These are phyloP conservation scores for Diarsia mendica DNA, from an alignment of 2,888 invertebrate genomes.

Conservation along the genomic window DNA sequence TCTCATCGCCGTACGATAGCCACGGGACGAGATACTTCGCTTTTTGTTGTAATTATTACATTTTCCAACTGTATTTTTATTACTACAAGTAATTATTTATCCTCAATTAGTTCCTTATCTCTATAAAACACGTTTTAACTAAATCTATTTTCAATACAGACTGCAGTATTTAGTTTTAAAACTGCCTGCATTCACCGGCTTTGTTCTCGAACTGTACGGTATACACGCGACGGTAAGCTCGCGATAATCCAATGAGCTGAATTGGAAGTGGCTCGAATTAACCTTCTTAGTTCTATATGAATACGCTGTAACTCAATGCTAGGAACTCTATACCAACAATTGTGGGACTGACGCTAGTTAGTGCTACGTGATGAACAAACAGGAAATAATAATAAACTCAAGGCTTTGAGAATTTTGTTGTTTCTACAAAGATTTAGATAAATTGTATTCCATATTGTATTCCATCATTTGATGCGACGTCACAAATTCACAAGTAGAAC, in stretches of 20 bases:
- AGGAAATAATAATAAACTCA: conserved; percentile 36
- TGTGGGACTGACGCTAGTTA: conserved; percentile 46
- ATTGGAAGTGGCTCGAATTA: conserved; percentile 79
- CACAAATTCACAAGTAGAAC: background rate
- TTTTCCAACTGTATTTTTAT: conserved; percentile 26
- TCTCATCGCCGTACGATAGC: conserved; percentile 33
- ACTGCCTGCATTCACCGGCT: conserved; percentile 39
- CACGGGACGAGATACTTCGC: background rate
- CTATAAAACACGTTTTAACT: background rate
- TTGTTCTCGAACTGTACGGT: conserved; percentile 43
- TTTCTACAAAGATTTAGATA: background rate
- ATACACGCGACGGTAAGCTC: conserved; percentile 60
- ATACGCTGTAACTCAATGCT: conserved; percentile 66
- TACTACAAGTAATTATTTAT: background rate
- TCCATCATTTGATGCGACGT: background rate
- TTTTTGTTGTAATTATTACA: conserved; percentile 25
- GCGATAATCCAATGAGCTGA: conserved; percentile 80
- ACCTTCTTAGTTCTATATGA: conserved; percentile 74
- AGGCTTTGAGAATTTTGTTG: conserved; percentile 16
- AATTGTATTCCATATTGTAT: background rate
- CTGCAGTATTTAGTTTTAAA: conserved; percentile 45
- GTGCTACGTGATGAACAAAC: conserved; percentile 34
- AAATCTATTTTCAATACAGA: conserved; percentile 6
- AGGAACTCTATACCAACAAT: conserved; percentile 58
- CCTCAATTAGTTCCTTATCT: background rate